These are phyloP conservation scores for Mobula hypostoma DNA, from an alignment of 2,113 vertebrate species.

Conservation along the genomic window DNA sequence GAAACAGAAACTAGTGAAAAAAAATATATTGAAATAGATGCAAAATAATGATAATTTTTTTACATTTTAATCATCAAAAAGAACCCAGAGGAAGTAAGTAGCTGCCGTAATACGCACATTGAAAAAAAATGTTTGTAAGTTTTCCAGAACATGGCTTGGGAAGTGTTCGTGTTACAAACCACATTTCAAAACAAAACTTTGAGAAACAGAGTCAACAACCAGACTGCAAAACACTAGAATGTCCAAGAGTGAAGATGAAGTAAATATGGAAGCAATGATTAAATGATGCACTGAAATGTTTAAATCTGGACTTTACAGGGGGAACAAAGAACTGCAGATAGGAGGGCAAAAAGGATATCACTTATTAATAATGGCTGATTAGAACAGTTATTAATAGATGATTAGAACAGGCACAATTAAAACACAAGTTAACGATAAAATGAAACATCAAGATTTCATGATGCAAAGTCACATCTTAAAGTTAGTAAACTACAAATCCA, in stretches of 20 bases:
- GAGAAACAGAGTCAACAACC: neutral
- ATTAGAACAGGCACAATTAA: neutral
- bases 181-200: neutral
- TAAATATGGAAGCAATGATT: neutral
- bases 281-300: neutral
- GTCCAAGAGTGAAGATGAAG: neutral
- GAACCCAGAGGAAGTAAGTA: neutral
- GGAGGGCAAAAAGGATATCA: neutral
- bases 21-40: neutral
- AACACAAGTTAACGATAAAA: neutral
- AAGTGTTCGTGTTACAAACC: neutral
- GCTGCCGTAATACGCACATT: neutral
- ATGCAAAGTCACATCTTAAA: neutral
- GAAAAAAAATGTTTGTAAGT: neutral
- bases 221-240: neutral
- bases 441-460: neutral
- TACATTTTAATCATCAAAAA: neutral
- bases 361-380: neutral
- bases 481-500: neutral
- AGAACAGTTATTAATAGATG: neutral
- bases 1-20: neutral
- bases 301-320: neutral
- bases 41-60: neutral
- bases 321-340: neutral
- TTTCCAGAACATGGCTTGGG: neutral